Evolutionary conservation across 2,888 invertebrate genomes (phyloP), one percentile per base, ranked within the genome.

Genomic region (Panzeria rudis): DNA sequence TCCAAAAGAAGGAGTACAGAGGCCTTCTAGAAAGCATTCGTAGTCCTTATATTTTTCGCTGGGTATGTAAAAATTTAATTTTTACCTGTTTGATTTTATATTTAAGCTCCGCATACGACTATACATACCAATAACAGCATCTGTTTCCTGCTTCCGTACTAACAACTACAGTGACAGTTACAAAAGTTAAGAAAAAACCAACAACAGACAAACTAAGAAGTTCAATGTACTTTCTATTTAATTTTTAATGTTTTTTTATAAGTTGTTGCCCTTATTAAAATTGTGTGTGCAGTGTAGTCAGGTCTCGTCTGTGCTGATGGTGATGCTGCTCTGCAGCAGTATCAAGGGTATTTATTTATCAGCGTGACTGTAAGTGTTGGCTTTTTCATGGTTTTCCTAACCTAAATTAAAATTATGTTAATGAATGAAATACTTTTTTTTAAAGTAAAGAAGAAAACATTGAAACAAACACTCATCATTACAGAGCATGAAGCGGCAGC

Each of bases 401-500:
- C 90, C 90, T 89, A 90, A 90, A 91, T 90, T 91, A 91, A 91
- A 91, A 91, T 90, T 91, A 91, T 91, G 91, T 91, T 91, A 91
- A 91, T 91, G 87, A 87, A 83, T 84, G 84, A 86, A 85, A 84
- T 25, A 62, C 17, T 72, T 80, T 80, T 72, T 54, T 35, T 35
- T n/a, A 73, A 72, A 32, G 69, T 35, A 77, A 44, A 47, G 54
- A 50, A 52, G n/a, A 41, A 61, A 52, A 32, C 44, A 71, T 3
- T 59, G 44, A 50, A 68, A 52, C 61, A 35, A 77, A 38, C 20
- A 25, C 11, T 25, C 50, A 29, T 15, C 52, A 71, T 44, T 44
- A n/a, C 32, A 17, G 52, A 73, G 61, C 66, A 64, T 79, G 50
- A 75, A 66, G 38, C 32, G 17, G 68, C 68, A 38, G 71, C 62